These are phyloP conservation scores for Hyposoter didymator DNA, from an alignment of 2,888 invertebrate species.

Conservation along the genomic window DNA sequence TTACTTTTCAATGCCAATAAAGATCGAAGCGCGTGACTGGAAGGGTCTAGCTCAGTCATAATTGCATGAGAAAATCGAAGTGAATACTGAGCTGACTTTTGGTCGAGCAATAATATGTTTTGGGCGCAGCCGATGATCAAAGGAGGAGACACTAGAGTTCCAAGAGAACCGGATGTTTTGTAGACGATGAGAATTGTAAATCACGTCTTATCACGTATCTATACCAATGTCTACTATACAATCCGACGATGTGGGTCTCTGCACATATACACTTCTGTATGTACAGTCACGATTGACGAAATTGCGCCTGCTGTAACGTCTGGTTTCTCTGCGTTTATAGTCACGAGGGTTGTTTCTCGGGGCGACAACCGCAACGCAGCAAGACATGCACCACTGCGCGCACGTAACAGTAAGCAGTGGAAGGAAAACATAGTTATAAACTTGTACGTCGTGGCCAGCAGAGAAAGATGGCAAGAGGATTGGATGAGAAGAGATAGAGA, in stretches of 20 bases:
- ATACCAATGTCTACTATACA: neutral
- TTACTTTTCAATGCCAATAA: no score
- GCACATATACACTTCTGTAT: neutral
- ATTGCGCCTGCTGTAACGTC: conserved; percentile 40
- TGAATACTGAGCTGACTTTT: neutral
- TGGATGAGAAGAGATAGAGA: conserved; percentile 24
- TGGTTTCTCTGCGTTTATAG: conserved; percentile 21
- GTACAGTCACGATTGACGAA: conserved; percentile 19
- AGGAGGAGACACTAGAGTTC: neutral
- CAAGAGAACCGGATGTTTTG: neutral
- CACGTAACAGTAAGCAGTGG: conserved; percentile 31
- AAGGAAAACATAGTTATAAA: conserved; percentile 20
- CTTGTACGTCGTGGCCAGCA: conserved; percentile 22
- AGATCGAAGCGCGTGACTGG: no score
- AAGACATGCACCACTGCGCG: conserved; percentile 40
- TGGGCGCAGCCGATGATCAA: neutral
- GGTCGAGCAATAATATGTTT: neutral
- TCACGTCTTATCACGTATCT: neutral
- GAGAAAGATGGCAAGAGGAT: neutral
- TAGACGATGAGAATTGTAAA: conserved; percentile 21
- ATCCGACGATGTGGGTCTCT: conserved; percentile 4
- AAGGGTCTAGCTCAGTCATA: neutral
- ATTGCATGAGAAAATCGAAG: neutral
- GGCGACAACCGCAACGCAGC: conserved; percentile 53
- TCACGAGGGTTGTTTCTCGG: conserved; percentile 31